Evolutionary conservation across 2,113 vertebrate species (phyloP), one percentile per base, ranked within the genome.

Genomic region (Stegastes partitus): DNA sequence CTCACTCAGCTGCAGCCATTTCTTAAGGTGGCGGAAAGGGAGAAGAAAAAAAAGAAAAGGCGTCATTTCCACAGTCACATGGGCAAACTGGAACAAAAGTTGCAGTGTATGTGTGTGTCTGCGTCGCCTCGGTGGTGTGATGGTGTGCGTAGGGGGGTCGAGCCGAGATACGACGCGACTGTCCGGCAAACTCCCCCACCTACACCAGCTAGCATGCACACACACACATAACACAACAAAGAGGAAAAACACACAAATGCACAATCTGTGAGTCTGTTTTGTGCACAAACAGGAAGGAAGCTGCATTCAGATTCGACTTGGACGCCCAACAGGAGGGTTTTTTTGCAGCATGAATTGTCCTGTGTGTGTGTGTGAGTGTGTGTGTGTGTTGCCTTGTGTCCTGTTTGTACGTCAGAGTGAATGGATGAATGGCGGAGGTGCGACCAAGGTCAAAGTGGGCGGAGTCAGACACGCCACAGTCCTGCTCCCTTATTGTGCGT

Each of bases 11-110:
- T 64, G 61, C 12, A 9, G 63, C 67, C 31, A 61, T 74, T 79
- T 72, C 77, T 76, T 37, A 69, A 85, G 87, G 83, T 81, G 75
- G 61, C 5, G 2, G 39, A 2, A 67, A 76, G n/a, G n/a, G n/a
- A n/a, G n/a, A n/a, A n/a, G n/a, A n/a, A n/a, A 7, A 44, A 23
- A 19, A 42, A 68, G 28, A 68, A 75, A 72, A 79, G 55, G 74
- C 68, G 68, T 87, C 50, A 75, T 64, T 84, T 83, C 71, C 59
- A 37, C 44, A 73, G 72, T 90, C 88, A 93, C 82, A 84, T 84
- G 88, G 75, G 49, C 42, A 22, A 53, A 14, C 9, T 59, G 79
- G 83, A 91, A 93, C 93, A 94, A 93, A 90, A 61, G 64, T 19
- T 26, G 5, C 71, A 62, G 69, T 84, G 70, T 92, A 83, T 87